Base-by-base conservation (phyloP, 2,888 invertebrate genomes). In the Drosophila longiperda region DNA sequence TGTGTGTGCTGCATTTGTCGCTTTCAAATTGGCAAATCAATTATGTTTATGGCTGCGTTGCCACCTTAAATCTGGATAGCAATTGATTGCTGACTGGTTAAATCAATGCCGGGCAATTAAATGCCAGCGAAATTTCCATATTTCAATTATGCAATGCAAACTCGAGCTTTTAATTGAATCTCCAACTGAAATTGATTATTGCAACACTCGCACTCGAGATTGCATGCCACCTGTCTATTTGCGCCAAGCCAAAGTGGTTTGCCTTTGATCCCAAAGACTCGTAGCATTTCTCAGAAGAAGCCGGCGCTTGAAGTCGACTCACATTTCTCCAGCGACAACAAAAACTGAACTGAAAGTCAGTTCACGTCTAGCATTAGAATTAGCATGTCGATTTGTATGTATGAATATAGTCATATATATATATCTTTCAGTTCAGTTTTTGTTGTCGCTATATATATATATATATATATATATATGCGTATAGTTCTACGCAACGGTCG, bases 41-140 rank as follows among this genome's bases (percentile, higher is more conserved):
- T 90, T 90, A 87, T 70, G 83, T 74, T 90, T 86, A 86, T 88
- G 69, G 73, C 76, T 62, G 68, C 80, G 79, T 86, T 90, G 87
- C 90, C 85, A 85, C 85, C 85, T 85, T 71, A 65, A 55, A 20
- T 53, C 29, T 50, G 20, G 29, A 15, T 50, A 36, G 26, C 65
- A 55, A 62, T 72, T 63, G 73, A 69, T 82, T 74, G 82, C 85
- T 61, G 67, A 3, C 23, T 45, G 17, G 2, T 65, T 66, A 80
- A 87, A 86, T 78, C 84, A 86, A 83, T 72, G 74, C 66, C 6
- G 1, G 55, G 60, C 89, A 83, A 87, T 83, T 83, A 89, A 81
- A 57, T 59, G 72, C 67, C 71, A 54, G 66, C 57, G 53, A 64
- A 64, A 90, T 86, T 83, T 86, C 66, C 90, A 90, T 90, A 86